Conservation (phyloP, 2,888 invertebrate genomes). For the Spodoptera picta region DNA sequence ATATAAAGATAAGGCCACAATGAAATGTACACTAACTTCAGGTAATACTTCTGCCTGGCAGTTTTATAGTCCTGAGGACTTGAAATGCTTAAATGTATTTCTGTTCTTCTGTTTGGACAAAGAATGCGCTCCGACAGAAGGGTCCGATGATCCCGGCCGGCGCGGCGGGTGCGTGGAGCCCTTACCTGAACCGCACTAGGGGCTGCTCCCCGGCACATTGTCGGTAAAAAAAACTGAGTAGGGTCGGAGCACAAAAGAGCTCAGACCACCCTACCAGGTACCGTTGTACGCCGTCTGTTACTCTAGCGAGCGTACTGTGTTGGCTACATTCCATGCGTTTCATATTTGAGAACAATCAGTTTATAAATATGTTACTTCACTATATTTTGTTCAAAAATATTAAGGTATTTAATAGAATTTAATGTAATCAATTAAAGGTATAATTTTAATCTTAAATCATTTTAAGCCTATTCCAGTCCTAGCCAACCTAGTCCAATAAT, state of each 20-base stretch:
- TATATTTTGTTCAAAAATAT: too few species aligned
- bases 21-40: slow-evolving; percentile 23
- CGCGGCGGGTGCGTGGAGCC: slow-evolving; percentile 69
- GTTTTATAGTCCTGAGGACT: slow-evolving; percentile 24
- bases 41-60: slow-evolving; percentile 17
- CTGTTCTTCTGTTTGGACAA: slow-evolving; percentile 46
- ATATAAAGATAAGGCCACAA: slow-evolving; percentile 57
- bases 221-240: slow-evolving; percentile 84
- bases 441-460: too few species aligned
- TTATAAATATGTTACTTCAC: too few species aligned
- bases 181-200: slow-evolving; percentile 81
- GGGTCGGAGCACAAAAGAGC: slow-evolving; percentile 82
- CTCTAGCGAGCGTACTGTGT: slow-evolving; percentile 35
- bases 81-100: slow-evolving; percentile 41
- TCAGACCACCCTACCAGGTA: slow-evolving; percentile 68
- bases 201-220: slow-evolving; percentile 79
- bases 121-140: slow-evolving; percentile 68
- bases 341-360: slow-evolving; percentile 1
- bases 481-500: too few species aligned
- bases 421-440: too few species aligned
- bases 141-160: slow-evolving; percentile 67
- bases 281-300: slow-evolving; percentile 59
- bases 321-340: slow-evolving; percentile 44
- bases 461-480: too few species aligned
- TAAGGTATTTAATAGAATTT: too few species aligned